These are phyloP conservation scores for Homarus americanus DNA, from an alignment of 1,140 invertebrate genomes.

Conservation along the genomic window DNA sequence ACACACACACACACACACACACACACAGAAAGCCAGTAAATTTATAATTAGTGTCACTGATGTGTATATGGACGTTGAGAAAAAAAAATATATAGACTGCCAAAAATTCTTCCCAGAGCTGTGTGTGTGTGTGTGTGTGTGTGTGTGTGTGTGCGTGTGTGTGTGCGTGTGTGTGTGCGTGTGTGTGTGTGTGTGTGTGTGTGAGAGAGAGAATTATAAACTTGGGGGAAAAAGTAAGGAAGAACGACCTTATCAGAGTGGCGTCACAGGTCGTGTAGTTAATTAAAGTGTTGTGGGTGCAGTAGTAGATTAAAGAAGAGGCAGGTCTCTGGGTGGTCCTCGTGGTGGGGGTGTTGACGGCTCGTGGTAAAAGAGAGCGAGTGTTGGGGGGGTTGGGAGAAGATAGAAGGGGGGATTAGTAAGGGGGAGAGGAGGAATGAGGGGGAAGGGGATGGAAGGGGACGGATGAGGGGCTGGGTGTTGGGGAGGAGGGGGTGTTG, in stretches of 20 bases:
- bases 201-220: neutral
- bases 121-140: conserved; percentile 17
- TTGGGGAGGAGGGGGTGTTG: neutral
- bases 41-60: too few relatives aligned
- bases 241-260: too few relatives aligned
- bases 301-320: neutral
- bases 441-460: neutral
- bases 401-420: neutral
- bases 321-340: neutral
- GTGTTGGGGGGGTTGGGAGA: neutral
- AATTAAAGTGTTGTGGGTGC: too few relatives aligned
- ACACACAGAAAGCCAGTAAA: too few relatives aligned
- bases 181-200: conserved; percentile 30
- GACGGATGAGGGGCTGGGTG: too few relatives aligned
- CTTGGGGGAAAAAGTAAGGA: neutral
- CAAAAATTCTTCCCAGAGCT: too few relatives aligned
- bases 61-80: too few relatives aligned
- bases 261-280: too few relatives aligned
- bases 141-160: conserved; percentile 12
- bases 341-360: conserved; percentile 1
- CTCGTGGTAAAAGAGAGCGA: too few relatives aligned
- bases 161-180: conserved; percentile 15
- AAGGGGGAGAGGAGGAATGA: neutral
- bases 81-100: neutral
- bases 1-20: too few relatives aligned